A percentile compares a stretch with the other conserved stretches of the same genome.
These are phyloP conservation scores for Suricata suricatta DNA, from an alignment of 2,113 vertebrate species.

Conservation along the genomic window DNA sequence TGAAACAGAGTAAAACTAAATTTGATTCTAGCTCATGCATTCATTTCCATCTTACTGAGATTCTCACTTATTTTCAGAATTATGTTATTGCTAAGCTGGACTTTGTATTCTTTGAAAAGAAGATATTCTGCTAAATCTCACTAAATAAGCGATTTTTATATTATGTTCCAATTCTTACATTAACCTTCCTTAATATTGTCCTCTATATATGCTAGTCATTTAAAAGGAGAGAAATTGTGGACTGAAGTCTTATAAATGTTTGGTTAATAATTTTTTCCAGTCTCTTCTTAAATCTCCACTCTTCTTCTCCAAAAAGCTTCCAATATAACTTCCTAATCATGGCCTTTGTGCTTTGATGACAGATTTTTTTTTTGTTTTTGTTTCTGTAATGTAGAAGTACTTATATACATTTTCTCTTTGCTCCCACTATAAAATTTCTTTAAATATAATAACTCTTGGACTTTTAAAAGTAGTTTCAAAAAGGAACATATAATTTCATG, in stretches of 20 bases:
- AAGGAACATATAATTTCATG: background rate
- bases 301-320: background rate
- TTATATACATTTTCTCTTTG: background rate
- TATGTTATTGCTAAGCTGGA: background rate
- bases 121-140: background rate
- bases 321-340: background rate
- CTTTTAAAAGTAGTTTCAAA: conserved; percentile 7
- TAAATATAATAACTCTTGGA: background rate
- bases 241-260: background rate
- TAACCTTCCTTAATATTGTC: background rate
- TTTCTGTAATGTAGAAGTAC: background rate
- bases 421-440: background rate
- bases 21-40: background rate
- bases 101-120: background rate
- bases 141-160: background rate
- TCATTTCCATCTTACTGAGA: background rate
- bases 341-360: background rate
- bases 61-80: background rate
- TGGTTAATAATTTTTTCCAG: background rate
- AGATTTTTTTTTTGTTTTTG: conserved; percentile 16
- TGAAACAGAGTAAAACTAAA: background rate
- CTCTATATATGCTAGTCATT: background rate
- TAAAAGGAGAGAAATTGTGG: background rate
- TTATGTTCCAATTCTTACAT: background rate
- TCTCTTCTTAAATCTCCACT: background rate